phyloP scores from a whole-genome alignment of 1,140 invertebrate genomes.

The Leptopilina boulardi region DNA sequence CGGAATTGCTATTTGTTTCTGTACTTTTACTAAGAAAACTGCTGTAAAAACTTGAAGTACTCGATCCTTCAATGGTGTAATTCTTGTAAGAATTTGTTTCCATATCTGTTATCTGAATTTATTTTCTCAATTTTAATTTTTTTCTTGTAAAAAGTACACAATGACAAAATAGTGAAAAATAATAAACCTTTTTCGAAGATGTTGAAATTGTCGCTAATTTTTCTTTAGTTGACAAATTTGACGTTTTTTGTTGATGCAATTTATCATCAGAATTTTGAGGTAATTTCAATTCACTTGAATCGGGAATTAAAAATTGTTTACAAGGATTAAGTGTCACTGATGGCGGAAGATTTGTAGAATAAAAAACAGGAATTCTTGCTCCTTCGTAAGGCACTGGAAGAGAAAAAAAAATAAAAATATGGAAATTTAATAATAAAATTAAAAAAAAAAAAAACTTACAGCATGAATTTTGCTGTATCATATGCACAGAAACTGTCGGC shows the following conservation, averaged over 20 bases:
- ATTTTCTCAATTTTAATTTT: not conserved
- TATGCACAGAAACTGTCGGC: conserved; percentile 31
- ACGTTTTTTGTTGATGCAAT: conserved; percentile 32
- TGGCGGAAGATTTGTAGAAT: not conserved
- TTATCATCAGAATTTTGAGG: conserved; percentile 37
- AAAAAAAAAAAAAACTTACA: conserved; percentile 53
- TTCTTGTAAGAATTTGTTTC: conserved; percentile 44
- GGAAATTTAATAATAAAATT: conserved; percentile 13
- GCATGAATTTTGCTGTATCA: conserved; percentile 53
- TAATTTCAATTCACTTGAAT: not conserved
- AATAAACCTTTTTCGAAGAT: conserved; percentile 39
- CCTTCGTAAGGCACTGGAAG: conserved; percentile 71
- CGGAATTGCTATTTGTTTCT: conserved; percentile 56
- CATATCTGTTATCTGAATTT: not conserved
- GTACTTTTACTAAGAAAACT: conserved; percentile 70
- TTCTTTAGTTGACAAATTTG: conserved; percentile 34
- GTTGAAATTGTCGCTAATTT: not conserved
- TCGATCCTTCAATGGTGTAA: conserved; percentile 67
- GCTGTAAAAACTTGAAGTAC: conserved; percentile 73
- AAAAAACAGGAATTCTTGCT: conserved; percentile 17
- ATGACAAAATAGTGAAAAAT: not conserved
- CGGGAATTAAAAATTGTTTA: not conserved
- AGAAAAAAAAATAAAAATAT: conserved; percentile 43
- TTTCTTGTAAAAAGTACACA: not conserved
- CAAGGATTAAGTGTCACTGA: not conserved